These are phyloP conservation scores for Brienomyrus longianalis DNA, from an alignment of 2,113 vertebrate species.

Conservation along the genomic window DNA sequence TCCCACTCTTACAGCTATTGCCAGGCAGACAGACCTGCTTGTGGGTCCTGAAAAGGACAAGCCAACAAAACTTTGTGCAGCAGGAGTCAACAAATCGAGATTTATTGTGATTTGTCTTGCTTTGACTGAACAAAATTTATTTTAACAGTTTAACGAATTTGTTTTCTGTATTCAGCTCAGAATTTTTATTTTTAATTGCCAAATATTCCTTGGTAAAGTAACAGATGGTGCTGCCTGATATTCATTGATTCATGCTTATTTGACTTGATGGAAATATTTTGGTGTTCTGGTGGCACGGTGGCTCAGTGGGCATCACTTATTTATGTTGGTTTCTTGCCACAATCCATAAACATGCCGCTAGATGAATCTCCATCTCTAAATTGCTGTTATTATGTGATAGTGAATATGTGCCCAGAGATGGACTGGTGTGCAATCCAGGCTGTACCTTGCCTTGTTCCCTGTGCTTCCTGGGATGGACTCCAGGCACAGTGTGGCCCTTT, in stretches of 20 bases:
- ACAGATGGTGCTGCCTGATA: background rate
- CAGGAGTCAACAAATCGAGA: background rate
- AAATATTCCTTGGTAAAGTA: background rate
- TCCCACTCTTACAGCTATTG: background rate
- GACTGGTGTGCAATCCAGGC: background rate
- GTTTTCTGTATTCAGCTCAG: background rate
- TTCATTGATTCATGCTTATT: conserved; percentile 3
- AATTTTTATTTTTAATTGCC: background rate
- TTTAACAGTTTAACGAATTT: background rate
- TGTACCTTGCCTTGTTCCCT: background rate
- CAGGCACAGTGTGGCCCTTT: background rate
- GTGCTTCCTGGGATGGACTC: background rate
- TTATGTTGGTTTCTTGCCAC: background rate
- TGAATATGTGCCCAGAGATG: background rate
- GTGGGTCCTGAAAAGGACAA: background rate
- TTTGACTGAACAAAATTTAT: background rate
- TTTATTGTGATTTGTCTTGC: background rate
- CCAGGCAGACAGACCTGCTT: background rate
- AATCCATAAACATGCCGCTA: background rate
- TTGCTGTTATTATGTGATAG: background rate
- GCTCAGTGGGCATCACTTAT: background rate
- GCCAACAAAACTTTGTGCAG: background rate
- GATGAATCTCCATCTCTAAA: background rate
- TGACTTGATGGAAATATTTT: background rate
- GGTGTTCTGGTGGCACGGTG: background rate